Evolutionary conservation across 2,113 vertebrate genomes (phyloP).

Genomic region (Lophotis ruficrista): DNA sequence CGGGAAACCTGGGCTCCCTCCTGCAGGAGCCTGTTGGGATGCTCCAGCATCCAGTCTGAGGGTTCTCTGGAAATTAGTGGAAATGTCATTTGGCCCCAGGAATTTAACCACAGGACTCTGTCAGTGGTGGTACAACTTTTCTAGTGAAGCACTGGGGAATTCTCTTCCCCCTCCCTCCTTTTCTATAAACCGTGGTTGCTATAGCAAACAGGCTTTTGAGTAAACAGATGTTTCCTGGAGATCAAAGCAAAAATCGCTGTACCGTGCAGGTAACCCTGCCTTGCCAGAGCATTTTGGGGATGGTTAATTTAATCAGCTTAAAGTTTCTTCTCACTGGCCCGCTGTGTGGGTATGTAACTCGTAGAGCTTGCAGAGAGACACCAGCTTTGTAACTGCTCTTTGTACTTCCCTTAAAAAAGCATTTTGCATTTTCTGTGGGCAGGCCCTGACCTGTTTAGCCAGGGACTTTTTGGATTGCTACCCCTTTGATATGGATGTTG

Average conservation of each 20-base stretch:
- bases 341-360: background rate
- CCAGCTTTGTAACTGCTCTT: background rate
- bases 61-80: background rate
- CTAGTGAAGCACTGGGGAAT: background rate
- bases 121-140: background rate
- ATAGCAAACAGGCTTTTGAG: background rate
- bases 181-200: background rate
- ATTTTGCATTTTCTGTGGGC: slow-evolving; percentile 47
- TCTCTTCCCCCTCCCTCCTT: background rate
- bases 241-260: background rate
- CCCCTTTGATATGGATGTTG: slow-evolving; percentile 42
- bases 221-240: slow-evolving; percentile 13
- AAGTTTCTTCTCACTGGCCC: background rate
- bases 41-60: background rate
- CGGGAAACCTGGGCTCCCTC: background rate
- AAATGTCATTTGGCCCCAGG: background rate
- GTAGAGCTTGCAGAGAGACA: background rate
- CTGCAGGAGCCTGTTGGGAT: background rate
- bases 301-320: background rate
- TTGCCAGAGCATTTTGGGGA: background rate
- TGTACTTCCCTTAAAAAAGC: background rate
- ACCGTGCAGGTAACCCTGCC: slow-evolving; percentile 41
- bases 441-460: slow-evolving; percentile 40
- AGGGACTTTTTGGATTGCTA: background rate
- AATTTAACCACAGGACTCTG: background rate